Evolutionary conservation across 2,888 invertebrate species (phyloP), one percentile per base, ranked within the genome.

Genomic region (Lathronympha strigana): DNA sequence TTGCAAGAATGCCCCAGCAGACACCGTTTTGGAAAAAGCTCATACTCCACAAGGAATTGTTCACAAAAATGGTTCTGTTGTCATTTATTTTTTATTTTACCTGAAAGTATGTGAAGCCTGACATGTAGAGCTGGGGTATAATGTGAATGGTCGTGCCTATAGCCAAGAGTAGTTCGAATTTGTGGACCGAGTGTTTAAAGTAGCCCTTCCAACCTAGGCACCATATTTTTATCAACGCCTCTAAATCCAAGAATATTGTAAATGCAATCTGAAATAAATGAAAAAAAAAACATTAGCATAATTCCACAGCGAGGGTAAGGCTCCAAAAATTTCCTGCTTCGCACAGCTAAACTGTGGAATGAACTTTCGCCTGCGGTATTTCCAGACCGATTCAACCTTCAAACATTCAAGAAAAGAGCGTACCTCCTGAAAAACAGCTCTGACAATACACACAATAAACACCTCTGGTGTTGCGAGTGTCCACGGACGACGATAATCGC

Each of bases 171-270:
- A 99, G 87, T 87, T 99, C 99, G 89, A 99, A 99, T 87, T 99
- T 99, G 86, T 99, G 99, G 71, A 98, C 97, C 0, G 98, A 98
- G 83, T 99, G 97, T 78, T 97, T 96, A 89, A 97, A 97, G 82
- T 99, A 99, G 11, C 98, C 97, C 63, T 96, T 94, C 93, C 98
- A 97, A 2, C 99, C 99, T 55, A 99, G 93, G 80, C 99, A 99
- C 96, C 98, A 98, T 73, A 99, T 97, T 92, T 99, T 99, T 81
- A 99, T 97, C 36, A 98, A 81, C 0, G 98, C 97, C 90, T 99
- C 99, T 69, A 99, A 89, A 82, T 98, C 97, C 80, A 99, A 94
- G 72, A 99, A 95, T 67, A 98, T 94, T 0, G 99, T 99, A 83
- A 99, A 99, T 1, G 96, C 97, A 70, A 98, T 95, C 95, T 96